phyloP scores from a whole-genome alignment of 2,888 invertebrate species.

The Pomacea canaliculata region DNA sequence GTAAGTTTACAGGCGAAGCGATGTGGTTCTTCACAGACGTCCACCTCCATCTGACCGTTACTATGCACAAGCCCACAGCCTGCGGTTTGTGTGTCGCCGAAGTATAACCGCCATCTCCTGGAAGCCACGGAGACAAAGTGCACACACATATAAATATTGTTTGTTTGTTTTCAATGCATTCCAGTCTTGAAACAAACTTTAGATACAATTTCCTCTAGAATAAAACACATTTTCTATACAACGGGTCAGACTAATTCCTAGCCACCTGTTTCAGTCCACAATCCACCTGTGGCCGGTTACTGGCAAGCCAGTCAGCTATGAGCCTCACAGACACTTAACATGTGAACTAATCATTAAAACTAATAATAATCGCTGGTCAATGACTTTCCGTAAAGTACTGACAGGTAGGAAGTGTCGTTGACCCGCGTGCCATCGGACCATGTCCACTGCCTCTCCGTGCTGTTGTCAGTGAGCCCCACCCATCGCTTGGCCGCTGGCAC shows the following conservation, averaged over 20 bases:
- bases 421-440: conserved; percentile 1
- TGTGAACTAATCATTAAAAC: no score
- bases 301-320: no score
- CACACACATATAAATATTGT: not conserved
- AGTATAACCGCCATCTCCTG: conserved; percentile 4
- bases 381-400: not conserved
- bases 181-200: no score
- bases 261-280: not conserved
- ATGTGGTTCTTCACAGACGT: not conserved
- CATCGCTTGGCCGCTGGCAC: conserved; percentile 1
- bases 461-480: conserved; percentile 4
- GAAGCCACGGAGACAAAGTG: no score
- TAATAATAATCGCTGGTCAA: no score
- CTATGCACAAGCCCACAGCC: conserved; percentile 14
- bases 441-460: not conserved
- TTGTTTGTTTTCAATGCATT: no score
- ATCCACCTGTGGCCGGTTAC: no score
- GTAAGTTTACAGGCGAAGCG: not conserved
- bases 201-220: no score
- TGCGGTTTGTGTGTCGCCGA: not conserved
- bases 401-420: conserved; percentile 3
- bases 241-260: not conserved
- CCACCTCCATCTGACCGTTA: conserved; percentile 4
- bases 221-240: no score
- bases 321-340: no score